These are phyloP conservation scores for Bombylius discolor DNA, from an alignment of 2,888 invertebrate species.

Conservation along the genomic window DNA sequence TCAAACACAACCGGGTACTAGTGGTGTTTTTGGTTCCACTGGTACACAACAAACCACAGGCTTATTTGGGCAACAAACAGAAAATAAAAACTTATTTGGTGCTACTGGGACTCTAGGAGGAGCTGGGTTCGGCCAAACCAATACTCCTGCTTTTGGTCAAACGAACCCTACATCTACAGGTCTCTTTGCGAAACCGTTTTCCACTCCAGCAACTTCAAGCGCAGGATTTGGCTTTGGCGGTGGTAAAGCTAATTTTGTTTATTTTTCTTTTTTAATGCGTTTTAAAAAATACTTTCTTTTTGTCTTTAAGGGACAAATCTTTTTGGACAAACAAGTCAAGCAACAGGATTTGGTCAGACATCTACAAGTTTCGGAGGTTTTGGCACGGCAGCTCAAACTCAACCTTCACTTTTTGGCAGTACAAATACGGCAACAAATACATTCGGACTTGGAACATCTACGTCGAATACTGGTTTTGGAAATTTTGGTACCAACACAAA, in stretches of 20 bases:
- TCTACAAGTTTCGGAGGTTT: constrained; percentile 31
- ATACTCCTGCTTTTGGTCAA: constrained; percentile 39
- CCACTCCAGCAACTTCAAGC: constrained; percentile 39
- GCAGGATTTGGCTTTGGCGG: constrained; percentile 25
- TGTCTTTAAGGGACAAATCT: constrained; percentile 42
- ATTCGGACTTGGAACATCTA: constrained; percentile 26
- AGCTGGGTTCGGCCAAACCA: constrained; percentile 39
- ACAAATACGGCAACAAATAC: constrained; percentile 33
- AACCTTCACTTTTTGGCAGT: constrained; percentile 26
- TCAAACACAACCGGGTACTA: constrained; percentile 29
- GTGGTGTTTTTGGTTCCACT: constrained; percentile 37
- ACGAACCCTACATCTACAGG: constrained; percentile 44
- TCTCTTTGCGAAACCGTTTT: constrained; percentile 53
- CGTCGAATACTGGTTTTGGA: constrained; percentile 31
- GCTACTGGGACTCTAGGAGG: constrained; percentile 12
- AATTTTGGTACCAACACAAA: constrained; percentile 27
- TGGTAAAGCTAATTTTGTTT: neutral
- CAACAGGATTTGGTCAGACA: constrained; percentile 36
- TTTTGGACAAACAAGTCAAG: constrained; percentile 44
- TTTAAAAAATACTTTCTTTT: constrained; percentile 12
- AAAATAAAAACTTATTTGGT: constrained; percentile 45
- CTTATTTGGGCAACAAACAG: constrained; percentile 43
- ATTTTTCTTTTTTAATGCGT: neutral
- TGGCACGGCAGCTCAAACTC: constrained; percentile 27
- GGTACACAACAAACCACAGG: constrained; percentile 33